Conservation (phyloP, 2,888 invertebrate species). For the Argyresthia goedartella region DNA sequence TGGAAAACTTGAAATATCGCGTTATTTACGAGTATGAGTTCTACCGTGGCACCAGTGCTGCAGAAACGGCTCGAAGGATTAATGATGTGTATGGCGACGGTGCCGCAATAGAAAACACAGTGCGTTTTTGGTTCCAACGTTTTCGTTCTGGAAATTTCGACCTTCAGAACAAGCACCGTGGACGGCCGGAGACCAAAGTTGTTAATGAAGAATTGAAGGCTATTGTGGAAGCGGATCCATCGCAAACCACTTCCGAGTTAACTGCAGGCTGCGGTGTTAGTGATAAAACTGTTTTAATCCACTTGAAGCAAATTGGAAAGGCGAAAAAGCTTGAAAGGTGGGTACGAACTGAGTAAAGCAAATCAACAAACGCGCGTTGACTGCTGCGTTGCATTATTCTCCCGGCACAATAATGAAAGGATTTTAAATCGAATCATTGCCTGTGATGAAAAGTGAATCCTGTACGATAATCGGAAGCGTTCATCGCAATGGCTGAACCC, state of each 20-base stretch:
- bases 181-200: slow-evolving; percentile 4
- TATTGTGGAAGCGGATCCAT: not conserved
- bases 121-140: slow-evolving; percentile 5
- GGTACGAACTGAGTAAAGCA: too few relatives aligned
- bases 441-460: too few relatives aligned
- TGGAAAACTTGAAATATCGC: slow-evolving; percentile 1
- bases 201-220: slow-evolving; percentile 3
- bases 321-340: slow-evolving; percentile 4
- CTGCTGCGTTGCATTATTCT: too few relatives aligned
- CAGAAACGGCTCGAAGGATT: slow-evolving; percentile 6
- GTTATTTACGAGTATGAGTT: slow-evolving; percentile 3
- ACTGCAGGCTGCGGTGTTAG: too few relatives aligned
- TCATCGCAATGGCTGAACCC: too few relatives aligned
- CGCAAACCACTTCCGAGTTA: not conserved
- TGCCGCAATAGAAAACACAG: slow-evolving; percentile 4
- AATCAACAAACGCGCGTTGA: too few relatives aligned
- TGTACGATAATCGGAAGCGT: too few relatives aligned
- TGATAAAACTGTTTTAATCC: not conserved
- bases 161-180: slow-evolving; percentile 3
- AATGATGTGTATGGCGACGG: slow-evolving; percentile 4
- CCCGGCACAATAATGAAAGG: too few relatives aligned
- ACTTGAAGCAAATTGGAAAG: not conserved
- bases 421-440: too few relatives aligned
- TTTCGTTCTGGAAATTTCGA: slow-evolving; percentile 4
- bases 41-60: slow-evolving; percentile 5